phyloP scores from a whole-genome alignment of 1,140 invertebrate species.

The Atta texana region DNA sequence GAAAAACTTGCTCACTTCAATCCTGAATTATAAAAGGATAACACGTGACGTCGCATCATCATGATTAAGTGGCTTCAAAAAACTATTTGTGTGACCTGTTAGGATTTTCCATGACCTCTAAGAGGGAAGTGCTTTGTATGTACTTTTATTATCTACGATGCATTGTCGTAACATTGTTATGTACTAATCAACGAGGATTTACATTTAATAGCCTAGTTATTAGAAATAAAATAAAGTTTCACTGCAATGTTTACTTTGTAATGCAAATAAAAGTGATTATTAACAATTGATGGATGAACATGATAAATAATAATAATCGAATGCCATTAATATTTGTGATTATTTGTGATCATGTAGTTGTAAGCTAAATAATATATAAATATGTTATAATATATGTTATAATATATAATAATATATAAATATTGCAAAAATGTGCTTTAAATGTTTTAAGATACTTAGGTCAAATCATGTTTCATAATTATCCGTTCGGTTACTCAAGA shows the following conservation, averaged over 20 bases:
- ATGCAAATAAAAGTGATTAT: conserved; percentile 24
- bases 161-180: not conserved
- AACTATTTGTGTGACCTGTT: not conserved
- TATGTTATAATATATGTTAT: no score
- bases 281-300: conserved; percentile 8
- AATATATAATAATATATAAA: not conserved
- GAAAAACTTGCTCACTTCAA: not conserved
- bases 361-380: not conserved
- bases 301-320: conserved; percentile 28
- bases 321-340: conserved; percentile 1
- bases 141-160: conserved; percentile 1
- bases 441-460: not conserved
- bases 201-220: conserved; percentile 12
- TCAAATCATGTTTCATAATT: not conserved
- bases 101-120: not conserved
- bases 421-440: not conserved
- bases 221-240: conserved; percentile 15
- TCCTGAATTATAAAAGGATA: not conserved
- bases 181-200: not conserved
- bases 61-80: not conserved
- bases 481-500: not conserved
- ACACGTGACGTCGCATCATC: not conserved
- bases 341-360: not conserved
- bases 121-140: not conserved
- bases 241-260: conserved; percentile 2